Percentiles rank a stretch among this genome's conserved stretches.
Evolutionary conservation across 2,797 vertebrate species (phyloP).

Genomic region (Phyllotis vaccarum): DNA sequence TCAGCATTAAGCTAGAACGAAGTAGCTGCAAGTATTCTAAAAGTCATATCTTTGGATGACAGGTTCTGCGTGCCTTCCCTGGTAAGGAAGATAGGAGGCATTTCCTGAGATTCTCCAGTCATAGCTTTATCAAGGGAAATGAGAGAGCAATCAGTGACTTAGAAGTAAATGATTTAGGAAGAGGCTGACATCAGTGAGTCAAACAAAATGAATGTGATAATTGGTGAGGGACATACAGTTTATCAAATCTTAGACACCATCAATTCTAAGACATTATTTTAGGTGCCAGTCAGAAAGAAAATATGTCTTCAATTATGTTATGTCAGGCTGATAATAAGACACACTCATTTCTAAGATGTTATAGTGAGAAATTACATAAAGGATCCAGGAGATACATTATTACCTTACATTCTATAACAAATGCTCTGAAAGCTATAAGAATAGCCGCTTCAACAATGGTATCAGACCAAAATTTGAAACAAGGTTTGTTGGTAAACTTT

Average conservation of each 20-base stretch:
- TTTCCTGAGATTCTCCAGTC: neutral
- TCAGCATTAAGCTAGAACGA: neutral
- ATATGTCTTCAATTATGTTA: conserved; percentile 35
- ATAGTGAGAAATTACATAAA: conserved; percentile 5
- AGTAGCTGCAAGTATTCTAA: neutral
- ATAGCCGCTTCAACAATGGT: neutral
- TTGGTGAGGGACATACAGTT: conserved; percentile 2
- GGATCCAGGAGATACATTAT: neutral
- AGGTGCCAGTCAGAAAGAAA: conserved; percentile 48
- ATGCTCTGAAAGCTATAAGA: conserved; percentile 3
- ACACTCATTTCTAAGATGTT: conserved; percentile 3
- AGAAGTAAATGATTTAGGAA: conserved; percentile 8
- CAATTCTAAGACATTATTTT: conserved; percentile 57
- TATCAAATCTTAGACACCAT: conserved; percentile 46
- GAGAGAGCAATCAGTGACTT: neutral
- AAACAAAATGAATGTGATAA: conserved; percentile 42
- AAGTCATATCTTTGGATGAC: neutral
- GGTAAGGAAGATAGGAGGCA: neutral
- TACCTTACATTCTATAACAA: neutral
- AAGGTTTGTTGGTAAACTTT: neutral
- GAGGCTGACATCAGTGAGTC: neutral
- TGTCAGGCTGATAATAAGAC: conserved; percentile 26
- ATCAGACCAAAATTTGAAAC: neutral
- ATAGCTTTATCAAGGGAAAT: conserved; percentile 15
- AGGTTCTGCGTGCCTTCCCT: neutral